A percentile compares a stretch with the other conserved stretches of the same genome.
Conservation (phyloP, 1,140 invertebrate genomes). For the Antheraea mylitta region DNA sequence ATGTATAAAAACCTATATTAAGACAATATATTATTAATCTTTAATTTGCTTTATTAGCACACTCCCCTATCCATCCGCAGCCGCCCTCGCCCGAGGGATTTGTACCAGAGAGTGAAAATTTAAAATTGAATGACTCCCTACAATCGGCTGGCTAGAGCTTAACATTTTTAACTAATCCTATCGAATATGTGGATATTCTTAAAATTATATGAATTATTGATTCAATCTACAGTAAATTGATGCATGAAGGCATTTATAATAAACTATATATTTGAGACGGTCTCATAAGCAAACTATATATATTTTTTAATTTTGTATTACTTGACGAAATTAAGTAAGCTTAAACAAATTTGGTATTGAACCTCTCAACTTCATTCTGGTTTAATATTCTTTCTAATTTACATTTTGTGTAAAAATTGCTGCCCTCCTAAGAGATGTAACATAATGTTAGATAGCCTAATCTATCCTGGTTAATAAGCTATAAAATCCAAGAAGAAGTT, state of each 20-base stretch:
- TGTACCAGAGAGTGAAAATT: constrained; percentile 64
- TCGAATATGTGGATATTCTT: neutral
- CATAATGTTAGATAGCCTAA: too few relatives aligned
- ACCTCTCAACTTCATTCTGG: too few relatives aligned
- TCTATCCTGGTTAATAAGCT: too few relatives aligned
- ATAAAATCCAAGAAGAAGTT: too few relatives aligned
- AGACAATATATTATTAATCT: constrained; percentile 77
- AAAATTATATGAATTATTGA: neutral
- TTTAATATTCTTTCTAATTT: too few relatives aligned
- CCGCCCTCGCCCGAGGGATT: constrained; percentile 56
- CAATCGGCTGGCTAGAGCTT: constrained; percentile 44
- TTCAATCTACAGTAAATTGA: neutral
- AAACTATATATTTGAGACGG: too few relatives aligned
- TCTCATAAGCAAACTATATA: too few relatives aligned
- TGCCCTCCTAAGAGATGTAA: too few relatives aligned
- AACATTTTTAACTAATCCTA: constrained; percentile 31
- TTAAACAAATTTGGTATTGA: too few relatives aligned
- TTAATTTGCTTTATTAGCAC: constrained; percentile 78
- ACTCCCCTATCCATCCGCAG: constrained; percentile 45
- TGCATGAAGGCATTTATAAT: neutral
- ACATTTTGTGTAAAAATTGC: too few relatives aligned
- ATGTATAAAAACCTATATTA: constrained; percentile 69
- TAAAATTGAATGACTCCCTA: constrained; percentile 73
- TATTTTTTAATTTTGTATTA: too few relatives aligned
- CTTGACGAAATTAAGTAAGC: too few relatives aligned